These are phyloP conservation scores for Mareca strepera DNA, from an alignment of 2,797 vertebrate species.

Conservation along the genomic window DNA sequence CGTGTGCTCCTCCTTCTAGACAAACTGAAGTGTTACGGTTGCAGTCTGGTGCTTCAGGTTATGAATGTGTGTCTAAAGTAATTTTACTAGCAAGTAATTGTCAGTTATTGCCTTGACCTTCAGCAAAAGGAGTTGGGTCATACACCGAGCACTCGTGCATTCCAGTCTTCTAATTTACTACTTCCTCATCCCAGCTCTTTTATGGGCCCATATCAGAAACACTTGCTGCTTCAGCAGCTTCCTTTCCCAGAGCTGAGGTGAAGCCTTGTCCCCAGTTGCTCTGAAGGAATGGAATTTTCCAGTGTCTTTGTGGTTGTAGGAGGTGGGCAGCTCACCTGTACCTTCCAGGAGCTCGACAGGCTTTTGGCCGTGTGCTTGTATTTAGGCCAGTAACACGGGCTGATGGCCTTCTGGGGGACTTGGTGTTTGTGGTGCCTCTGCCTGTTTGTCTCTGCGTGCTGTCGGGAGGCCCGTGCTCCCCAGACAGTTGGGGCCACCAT, in stretches of 20 bases:
- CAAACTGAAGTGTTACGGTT: background rate
- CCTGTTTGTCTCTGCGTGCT: background rate
- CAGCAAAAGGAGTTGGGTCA: background rate
- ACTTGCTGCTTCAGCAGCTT: background rate
- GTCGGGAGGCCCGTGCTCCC: background rate
- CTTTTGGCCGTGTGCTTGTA: rapidly evolving
- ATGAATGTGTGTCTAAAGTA: background rate
- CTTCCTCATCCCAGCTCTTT: conserved; percentile 14
- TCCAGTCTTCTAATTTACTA: background rate
- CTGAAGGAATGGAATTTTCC: conserved; percentile 54
- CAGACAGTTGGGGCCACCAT: conserved; percentile 4
- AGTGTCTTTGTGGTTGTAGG: background rate
- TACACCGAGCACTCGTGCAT: background rate
- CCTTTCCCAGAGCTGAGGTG: background rate
- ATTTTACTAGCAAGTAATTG: background rate
- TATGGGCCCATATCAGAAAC: background rate
- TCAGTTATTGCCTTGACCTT: conserved; percentile 38
- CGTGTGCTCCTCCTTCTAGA: background rate
- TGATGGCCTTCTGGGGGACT: background rate
- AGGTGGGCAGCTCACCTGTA: background rate
- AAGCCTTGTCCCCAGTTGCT: background rate
- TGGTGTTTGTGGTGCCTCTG: background rate
- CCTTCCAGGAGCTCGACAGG: background rate
- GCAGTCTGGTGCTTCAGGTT: background rate
- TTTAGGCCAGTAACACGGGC: background rate